phyloP scores from a whole-genome alignment of 2,888 invertebrate genomes.

The Teleogryllus oceanicus region DNA sequence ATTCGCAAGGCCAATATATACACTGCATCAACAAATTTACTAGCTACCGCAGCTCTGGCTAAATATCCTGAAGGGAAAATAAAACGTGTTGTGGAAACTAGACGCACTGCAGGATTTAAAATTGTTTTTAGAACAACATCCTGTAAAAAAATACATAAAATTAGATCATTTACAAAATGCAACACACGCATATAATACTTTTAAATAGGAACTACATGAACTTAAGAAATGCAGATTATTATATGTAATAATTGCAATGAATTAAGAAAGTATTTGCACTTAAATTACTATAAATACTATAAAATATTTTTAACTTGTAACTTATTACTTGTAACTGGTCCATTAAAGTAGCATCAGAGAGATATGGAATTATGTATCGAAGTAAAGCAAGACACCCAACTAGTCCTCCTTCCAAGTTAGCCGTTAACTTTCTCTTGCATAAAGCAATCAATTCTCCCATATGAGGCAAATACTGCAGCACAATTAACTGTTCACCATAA shows the following conservation, averaged over 20 bases:
- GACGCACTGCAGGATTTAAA: conserved; percentile 74
- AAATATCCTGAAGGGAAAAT: conserved; percentile 76
- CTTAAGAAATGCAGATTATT: too few species aligned
- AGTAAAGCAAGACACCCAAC: conserved; percentile 78
- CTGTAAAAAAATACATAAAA: conserved; percentile 51
- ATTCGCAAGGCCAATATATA: conserved; percentile 74
- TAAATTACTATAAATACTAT: too few species aligned
- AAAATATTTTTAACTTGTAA: too few species aligned
- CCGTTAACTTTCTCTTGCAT: conserved; percentile 74
- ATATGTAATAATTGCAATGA: too few species aligned
- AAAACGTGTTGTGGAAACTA: conserved; percentile 74
- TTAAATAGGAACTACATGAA: too few species aligned
- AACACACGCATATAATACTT: too few species aligned
- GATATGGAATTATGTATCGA: conserved; percentile 73
- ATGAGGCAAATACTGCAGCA: conserved; percentile 86
- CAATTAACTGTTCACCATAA: conserved; percentile 83
- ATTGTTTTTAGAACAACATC: conserved; percentile 81
- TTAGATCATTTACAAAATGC: neutral
- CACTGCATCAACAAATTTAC: conserved; percentile 77
- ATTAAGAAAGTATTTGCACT: too few species aligned
- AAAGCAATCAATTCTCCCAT: conserved; percentile 79
- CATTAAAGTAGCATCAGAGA: conserved; percentile 81
- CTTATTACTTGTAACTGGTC: conserved; percentile 61
- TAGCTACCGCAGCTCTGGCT: conserved; percentile 71
- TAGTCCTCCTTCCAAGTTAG: conserved; percentile 82